Evolutionary conservation across 2,888 invertebrate genomes (phyloP), one percentile per base, ranked within the genome.

Genomic region (Diplazon laetatorius): DNA sequence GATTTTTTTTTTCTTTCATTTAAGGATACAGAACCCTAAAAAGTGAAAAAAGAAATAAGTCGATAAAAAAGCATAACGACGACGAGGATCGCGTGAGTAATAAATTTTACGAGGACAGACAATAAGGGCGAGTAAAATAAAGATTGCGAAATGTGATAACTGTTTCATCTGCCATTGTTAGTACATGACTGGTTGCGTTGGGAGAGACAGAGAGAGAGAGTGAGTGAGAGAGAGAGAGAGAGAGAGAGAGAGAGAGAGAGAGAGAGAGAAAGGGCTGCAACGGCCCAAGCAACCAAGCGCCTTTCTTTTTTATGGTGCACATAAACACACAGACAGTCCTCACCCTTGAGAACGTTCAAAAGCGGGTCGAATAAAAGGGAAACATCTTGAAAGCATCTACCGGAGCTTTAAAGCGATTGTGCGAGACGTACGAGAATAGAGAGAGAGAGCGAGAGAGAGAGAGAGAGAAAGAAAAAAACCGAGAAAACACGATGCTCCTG

Each of bases 331-430:
- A 18, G 59, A 37, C 63, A 48, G 63, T 55, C 39, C n/a, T 63
- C 70, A 63, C 65, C 63, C 62, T 70, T 70, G 63, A 70, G 57
- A 35, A 48, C 50, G 70, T 70, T 70, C 62, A 50, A 62, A 50
- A 65, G 76, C 57, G 76, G 57, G 42, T 48, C 48, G 42, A 52
- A 66, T 37, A 42, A 68, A 52, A 42, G 39, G 42, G 62, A 70
- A 68, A 74, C 74, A 68, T 68, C 68, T 76, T 50, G 59, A 65
- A 65, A 59, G 63, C 57, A 46, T 75, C 70, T 57, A 55, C 69
- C 25, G 52, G 46, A 39, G 46, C 70, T 65, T 63, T 70, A 42
- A 65, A 76, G 76, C 70, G 50, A 76, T 65, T 76, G 76, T 70
- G 57, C 39, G 39, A 63, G 20, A 57, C 12, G 62, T 8, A 2